Evolutionary conservation across 2,888 invertebrate species (phyloP), one percentile per base, ranked within the genome.

Genomic region (Nemapogon koenigi): DNA sequence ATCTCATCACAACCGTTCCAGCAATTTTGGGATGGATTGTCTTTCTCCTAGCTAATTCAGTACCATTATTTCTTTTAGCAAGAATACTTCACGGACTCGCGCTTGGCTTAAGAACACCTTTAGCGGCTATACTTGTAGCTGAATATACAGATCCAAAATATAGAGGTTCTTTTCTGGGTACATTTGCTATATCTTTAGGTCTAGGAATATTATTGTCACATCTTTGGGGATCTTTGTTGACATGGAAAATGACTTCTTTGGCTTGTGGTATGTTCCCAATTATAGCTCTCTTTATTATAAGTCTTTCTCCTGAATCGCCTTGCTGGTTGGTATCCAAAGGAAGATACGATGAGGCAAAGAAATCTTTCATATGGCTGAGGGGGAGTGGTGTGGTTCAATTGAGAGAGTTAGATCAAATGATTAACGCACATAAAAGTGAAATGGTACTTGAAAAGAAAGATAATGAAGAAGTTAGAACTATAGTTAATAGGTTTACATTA

Each of bases 301-400:
- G 66, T 28, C 43, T 78, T 2, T 78, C 78, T 0, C 86, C 85
- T 0, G 89, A 89, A 62, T 83, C 87, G 1, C 85, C 88, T 0
- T 73, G 81, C 40, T 89, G 88, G 87, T 55, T 89, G 37, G 73
- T 85, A 1, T 81, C 83, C 1, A 84, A 83, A 51, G 81, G 80
- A 2, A 78, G 78, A 30, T 64, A 71, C 2, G 72, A 71, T 2
- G 80, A 84, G 43, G 87, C 88, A 0, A 73, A 78, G 44, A 68
- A 78, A 35, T 79, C 85, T 0, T 83, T 86, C 27, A 71, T 67
- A 45, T 85, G 82, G 78, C 76, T 85, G 15, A 69, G 87, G 47
- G 86, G 86, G 1, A 61, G 68, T 38, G 73, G 72, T 0, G 48
- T 53, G 0, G 68, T 62, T 30, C 75, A 81, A 35, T 54, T 53